Conservation (phyloP, 2,888 invertebrate genomes). For the Sepiola atlantica region DNA sequence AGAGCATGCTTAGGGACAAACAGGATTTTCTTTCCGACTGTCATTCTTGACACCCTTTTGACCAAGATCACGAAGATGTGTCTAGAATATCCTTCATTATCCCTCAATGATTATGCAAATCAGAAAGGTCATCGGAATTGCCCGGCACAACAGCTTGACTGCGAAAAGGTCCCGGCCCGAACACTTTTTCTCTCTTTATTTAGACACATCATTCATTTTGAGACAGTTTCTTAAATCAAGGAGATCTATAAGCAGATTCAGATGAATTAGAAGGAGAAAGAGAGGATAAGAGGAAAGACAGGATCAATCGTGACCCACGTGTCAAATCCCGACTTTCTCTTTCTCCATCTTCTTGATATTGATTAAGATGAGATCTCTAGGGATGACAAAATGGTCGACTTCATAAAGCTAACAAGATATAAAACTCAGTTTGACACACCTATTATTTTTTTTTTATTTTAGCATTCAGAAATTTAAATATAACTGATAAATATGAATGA, state of each 20-base stretch:
- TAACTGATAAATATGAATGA: too few species aligned
- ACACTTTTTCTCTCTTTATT: constrained; percentile 21
- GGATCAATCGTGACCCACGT: not conserved
- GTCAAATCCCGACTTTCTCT: not conserved
- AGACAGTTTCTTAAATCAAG: not conserved
- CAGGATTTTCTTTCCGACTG: not conserved
- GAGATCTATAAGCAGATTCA: not conserved
- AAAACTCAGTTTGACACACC: not conserved
- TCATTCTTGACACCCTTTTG: not conserved
- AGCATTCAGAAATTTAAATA: not conserved
- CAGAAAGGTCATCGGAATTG: not conserved
- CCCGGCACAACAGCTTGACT: constrained; percentile 4
- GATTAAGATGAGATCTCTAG: not conserved
- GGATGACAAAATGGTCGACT: not conserved
- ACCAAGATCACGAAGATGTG: not conserved
- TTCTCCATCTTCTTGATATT: not conserved
- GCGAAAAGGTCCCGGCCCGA: not conserved
- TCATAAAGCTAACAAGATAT: not conserved
- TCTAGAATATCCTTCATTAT: not conserved
- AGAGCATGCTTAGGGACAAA: not conserved
- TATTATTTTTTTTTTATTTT: not conserved
- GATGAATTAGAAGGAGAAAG: not conserved
- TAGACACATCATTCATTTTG: constrained; percentile 32
- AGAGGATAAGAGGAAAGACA: not conserved
- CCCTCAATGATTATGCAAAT: constrained; percentile 32